These are phyloP conservation scores for Lasioglossum calceatum DNA, from an alignment of 2,888 invertebrate species.

Conservation along the genomic window DNA sequence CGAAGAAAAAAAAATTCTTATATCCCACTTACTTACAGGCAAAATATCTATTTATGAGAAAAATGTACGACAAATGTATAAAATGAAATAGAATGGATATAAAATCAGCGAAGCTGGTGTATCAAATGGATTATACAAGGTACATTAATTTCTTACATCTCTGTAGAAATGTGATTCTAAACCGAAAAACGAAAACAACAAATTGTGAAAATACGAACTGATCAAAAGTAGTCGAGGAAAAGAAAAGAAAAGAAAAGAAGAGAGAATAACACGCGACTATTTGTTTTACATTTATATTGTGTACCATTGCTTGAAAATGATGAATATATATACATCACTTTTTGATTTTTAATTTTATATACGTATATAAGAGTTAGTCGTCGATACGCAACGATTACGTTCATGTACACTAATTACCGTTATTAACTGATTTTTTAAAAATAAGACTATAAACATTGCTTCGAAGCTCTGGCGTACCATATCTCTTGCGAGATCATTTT, in stretches of 20 bases:
- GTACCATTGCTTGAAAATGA: slow-evolving; percentile 59
- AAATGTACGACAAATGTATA: slow-evolving; percentile 71
- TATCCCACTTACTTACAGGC: slow-evolving; percentile 67
- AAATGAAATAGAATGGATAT: slow-evolving; percentile 72
- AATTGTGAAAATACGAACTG: slow-evolving; percentile 42
- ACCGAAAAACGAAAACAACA: slow-evolving; percentile 5
- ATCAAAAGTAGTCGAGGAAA: slow-evolving; percentile 44
- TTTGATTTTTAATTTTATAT: slow-evolving; percentile 51
- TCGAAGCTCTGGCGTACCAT: slow-evolving; percentile 15
- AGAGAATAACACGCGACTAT: slow-evolving; percentile 29
- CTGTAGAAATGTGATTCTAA: slow-evolving; percentile 57
- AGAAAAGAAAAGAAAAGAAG: slow-evolving; percentile 1
- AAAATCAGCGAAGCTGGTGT: slow-evolving; percentile 70
- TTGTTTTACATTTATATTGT: slow-evolving; percentile 60
- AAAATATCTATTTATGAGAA: slow-evolving; percentile 67
- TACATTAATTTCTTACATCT: slow-evolving; percentile 69
- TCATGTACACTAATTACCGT: slow-evolving; percentile 19
- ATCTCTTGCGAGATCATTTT: slow-evolving; percentile 18
- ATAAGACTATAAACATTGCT: slow-evolving; percentile 12
- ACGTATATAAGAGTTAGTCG: slow-evolving; percentile 17
- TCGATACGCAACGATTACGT: slow-evolving; percentile 23
- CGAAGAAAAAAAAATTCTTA: slow-evolving; percentile 59
- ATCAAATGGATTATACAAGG: slow-evolving; percentile 72
- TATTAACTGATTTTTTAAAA: slow-evolving; percentile 26
- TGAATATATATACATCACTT: slow-evolving; percentile 54